Conservation (phyloP, 2,113 vertebrate genomes). For the Neolamprologus sp. region DNA sequence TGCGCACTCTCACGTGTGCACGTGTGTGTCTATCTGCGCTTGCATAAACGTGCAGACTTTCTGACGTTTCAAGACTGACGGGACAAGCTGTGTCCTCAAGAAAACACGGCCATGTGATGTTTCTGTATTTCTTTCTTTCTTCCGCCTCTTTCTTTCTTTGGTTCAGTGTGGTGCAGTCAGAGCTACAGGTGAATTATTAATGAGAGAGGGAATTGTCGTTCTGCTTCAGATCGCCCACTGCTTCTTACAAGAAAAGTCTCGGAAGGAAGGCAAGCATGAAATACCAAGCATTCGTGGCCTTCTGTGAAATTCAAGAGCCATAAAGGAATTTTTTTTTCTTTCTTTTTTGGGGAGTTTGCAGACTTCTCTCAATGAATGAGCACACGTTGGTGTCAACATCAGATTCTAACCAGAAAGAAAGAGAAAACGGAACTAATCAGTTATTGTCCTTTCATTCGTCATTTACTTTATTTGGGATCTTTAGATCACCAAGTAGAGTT, state of each 20-base stretch:
- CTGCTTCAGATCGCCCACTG: slow-evolving; percentile 1
- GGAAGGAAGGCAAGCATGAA: slow-evolving; percentile 21
- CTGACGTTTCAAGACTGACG: background rate
- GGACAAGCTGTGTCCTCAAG: slow-evolving; percentile 19
- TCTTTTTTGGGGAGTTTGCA: background rate
- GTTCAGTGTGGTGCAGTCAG: background rate
- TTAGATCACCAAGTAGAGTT: slow-evolving; percentile 26
- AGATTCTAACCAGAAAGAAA: background rate
- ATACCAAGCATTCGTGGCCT: slow-evolving; percentile 1
- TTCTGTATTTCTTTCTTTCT: background rate
- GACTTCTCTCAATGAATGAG: background rate
- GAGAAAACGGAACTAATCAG: background rate
- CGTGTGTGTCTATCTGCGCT: background rate
- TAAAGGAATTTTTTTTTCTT: background rate
- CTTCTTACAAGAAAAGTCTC: slow-evolving; percentile 5
- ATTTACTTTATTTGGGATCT: background rate
- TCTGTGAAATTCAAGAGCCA: slow-evolving; percentile 10
- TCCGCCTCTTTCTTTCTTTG: background rate
- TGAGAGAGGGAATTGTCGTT: slow-evolving; percentile 16
- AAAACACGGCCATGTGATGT: background rate
- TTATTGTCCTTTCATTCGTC: background rate
- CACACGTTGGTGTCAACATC: background rate
- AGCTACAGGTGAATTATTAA: slow-evolving; percentile 57
- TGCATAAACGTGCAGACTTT: background rate
- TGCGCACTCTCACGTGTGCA: too few species aligned